Percentiles rank a stretch among this genome's conserved stretches.
These are phyloP conservation scores for Chloroceryle amazona DNA, from an alignment of 2,797 vertebrate species.

Conservation along the genomic window DNA sequence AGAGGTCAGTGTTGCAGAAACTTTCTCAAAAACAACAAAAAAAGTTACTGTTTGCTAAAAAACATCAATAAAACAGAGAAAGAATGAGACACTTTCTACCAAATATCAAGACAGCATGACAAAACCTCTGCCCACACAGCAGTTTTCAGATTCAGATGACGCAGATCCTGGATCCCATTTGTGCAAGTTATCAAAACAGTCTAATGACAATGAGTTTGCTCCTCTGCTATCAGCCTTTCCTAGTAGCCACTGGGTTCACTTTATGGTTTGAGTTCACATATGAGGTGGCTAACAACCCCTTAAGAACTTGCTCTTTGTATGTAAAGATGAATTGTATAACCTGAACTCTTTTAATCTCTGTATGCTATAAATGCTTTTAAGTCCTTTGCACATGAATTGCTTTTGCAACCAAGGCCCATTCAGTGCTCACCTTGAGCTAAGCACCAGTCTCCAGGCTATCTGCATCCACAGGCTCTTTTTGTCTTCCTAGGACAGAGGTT, in stretches of 20 bases:
- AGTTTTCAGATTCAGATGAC: neutral
- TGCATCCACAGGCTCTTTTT: neutral
- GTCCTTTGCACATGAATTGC: neutral
- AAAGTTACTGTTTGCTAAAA: neutral
- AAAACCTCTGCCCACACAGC: neutral
- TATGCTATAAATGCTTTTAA: neutral
- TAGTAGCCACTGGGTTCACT: neutral
- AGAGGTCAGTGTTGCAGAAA: neutral
- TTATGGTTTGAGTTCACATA: constrained; percentile 18
- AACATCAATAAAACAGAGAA: neutral
- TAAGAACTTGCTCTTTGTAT: constrained; percentile 31
- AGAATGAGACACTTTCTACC: neutral
- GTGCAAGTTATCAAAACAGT: neutral
- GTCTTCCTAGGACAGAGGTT: neutral
- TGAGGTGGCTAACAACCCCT: neutral
- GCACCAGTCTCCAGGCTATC: neutral
- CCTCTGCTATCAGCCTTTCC: constrained; percentile 33
- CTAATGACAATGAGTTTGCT: neutral
- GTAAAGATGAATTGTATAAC: constrained; percentile 7
- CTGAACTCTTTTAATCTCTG: constrained; percentile 28
- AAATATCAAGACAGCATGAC: neutral
- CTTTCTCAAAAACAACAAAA: neutral
- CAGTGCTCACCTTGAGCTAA: neutral
- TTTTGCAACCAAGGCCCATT: neutral
- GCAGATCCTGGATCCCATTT: neutral